These are phyloP conservation scores for Steinernema feltiae DNA, from an alignment of 1,140 invertebrate genomes.

Conservation along the genomic window DNA sequence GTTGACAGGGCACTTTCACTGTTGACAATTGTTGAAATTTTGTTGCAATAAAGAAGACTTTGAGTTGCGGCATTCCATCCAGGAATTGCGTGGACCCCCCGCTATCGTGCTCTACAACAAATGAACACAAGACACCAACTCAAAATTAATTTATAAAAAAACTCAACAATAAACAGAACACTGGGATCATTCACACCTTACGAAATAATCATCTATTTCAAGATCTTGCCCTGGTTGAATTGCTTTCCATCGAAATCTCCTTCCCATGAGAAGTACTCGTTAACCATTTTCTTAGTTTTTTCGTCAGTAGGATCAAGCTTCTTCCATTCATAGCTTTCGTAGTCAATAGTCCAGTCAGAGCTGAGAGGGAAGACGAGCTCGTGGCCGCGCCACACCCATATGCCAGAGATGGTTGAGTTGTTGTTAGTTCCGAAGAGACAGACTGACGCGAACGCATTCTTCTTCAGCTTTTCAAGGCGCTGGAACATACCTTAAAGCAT, in stretches of 20 bases:
- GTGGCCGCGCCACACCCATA: conserved; percentile 94
- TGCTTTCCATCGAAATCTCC: conserved; percentile 79
- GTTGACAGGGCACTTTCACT: too few relatives aligned
- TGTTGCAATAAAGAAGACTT: too few relatives aligned
- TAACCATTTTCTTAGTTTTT: conserved; percentile 81
- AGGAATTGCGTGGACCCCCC: too few relatives aligned
- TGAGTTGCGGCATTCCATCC: too few relatives aligned
- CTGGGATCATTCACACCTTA: background rate
- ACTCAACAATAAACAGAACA: too few relatives aligned
- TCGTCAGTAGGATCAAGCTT: conserved; percentile 78
- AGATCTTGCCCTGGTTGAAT: conserved; percentile 98
- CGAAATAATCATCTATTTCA: conserved; percentile 69
- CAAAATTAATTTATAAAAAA: too few relatives aligned
- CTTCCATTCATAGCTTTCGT: conserved; percentile 90
- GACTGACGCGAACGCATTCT: conserved; percentile 85
- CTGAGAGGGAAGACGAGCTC: conserved; percentile 79
- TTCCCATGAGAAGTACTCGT: conserved; percentile 85
- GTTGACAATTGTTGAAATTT: too few relatives aligned
- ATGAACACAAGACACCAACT: too few relatives aligned
- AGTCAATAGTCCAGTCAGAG: conserved; percentile 73
- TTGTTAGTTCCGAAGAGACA: conserved; percentile 87
- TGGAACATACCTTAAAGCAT: conserved; percentile 80
- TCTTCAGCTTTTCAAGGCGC: conserved; percentile 92
- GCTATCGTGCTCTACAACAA: too few relatives aligned
- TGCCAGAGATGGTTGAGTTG: conserved; percentile 83